A percentile compares a stretch with the other conserved stretches of the same genome.
Conservation (phyloP, 2,888 invertebrate genomes). For the Aethes cnicana region DNA sequence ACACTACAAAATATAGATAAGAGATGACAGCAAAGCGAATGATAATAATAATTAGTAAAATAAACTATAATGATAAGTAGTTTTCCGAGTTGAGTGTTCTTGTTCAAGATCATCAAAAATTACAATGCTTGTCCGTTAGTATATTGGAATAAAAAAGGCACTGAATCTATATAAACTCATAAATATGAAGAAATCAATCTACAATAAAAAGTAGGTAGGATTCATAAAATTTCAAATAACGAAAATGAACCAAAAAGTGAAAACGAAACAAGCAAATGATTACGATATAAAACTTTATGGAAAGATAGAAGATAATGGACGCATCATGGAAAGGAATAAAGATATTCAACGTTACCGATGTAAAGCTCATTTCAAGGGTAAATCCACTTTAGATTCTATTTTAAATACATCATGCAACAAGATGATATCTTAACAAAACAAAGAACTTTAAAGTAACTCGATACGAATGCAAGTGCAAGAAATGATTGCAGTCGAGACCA, state of each 20-base stretch:
- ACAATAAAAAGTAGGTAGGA: too few species aligned
- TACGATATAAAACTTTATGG: constrained; percentile 8
- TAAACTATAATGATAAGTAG: background rate
- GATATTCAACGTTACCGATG: constrained; percentile 5
- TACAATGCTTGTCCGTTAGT: too few species aligned
- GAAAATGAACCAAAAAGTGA: too few species aligned
- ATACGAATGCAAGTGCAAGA: constrained; percentile 30
- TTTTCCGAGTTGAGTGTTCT: too few species aligned
- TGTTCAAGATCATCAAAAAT: too few species aligned
- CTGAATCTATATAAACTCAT: too few species aligned
- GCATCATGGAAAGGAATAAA: constrained; percentile 18
- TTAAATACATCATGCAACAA: constrained; percentile 8
- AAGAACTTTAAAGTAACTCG: constrained; percentile 21
- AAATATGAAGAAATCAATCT: too few species aligned
- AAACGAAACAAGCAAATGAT: too few species aligned
- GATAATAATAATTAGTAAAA: background rate
- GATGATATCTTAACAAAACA: constrained; percentile 19
- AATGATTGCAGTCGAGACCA: constrained; percentile 25
- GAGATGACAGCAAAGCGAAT: too few species aligned
- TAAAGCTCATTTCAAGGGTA: constrained; percentile 15
- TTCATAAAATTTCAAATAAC: too few species aligned
- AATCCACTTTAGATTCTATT: constrained; percentile 2
- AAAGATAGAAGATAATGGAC: constrained; percentile 3
- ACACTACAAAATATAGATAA: too few species aligned
- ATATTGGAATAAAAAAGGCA: too few species aligned